Evolutionary conservation across 2,888 invertebrate species (phyloP), one percentile per base, ranked within the genome.

Genomic region (Petrolisthes cinctipes): DNA sequence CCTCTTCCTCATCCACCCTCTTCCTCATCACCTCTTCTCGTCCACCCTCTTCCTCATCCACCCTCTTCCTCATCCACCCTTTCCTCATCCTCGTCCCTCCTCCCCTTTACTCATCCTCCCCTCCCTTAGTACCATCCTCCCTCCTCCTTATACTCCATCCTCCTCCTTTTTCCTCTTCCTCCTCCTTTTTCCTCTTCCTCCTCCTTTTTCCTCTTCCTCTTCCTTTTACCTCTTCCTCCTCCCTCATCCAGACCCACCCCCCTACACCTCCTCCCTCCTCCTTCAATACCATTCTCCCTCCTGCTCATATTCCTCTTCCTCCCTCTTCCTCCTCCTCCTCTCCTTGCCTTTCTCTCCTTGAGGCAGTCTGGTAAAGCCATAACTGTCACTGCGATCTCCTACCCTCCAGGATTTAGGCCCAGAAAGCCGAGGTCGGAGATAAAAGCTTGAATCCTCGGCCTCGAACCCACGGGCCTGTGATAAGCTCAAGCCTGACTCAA

Each of bases 341-440:
- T 17, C 17, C 3, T 17, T 17, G 9, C 61, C 61, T 17, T 17
- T 17, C 17, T 17, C 61, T 17, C 61, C 61, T 61, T 61, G 61
- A 61, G 61, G 11, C 61, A 61, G 61, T 61, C 61, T 11, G 61
- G 17, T 9, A 17, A 61, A 17, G 61, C 61, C 61, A 61, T 61
- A 61, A 61, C 61, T 61, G 61, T 61, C 61, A 61, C 61, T 61
- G 17, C 61, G 61, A 61, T 61, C 61, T 61, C 61, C 61, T 17
- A 17, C 61, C 61, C 61, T 61, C 61, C 17, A 17, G 61, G 61
- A 61, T 61, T 61, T 61, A 71, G 17, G n/a, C 14, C 71, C 6
- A 4, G 71, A 71, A 71, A 71, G 71, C n/a, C 71, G 71, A 71
- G 71, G 71, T 71, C 71, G 71, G 71, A 71, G 71, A 71, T 71